Evolutionary conservation across 1,140 invertebrate species (phyloP).

Genomic region (Uloborus diversus): DNA sequence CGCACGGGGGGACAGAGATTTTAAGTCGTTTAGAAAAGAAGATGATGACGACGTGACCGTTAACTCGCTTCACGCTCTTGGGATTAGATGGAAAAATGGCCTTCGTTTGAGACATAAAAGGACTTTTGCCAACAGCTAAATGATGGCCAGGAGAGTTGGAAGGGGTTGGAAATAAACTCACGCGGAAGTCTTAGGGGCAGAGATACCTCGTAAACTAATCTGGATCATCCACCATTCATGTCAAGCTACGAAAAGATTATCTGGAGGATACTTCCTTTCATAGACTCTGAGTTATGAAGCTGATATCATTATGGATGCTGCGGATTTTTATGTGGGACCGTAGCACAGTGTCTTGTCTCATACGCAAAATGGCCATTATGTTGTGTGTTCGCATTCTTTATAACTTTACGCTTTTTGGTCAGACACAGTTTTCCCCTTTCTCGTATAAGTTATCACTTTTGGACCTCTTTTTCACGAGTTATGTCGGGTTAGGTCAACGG

Average conservation of each 20-base stretch:
- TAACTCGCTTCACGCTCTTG: conserved; percentile 9
- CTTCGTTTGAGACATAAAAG: conserved; percentile 9
- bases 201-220: conserved; percentile 56
- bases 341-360: conserved; percentile 33
- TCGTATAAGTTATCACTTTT: not conserved
- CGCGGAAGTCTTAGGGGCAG: conserved; percentile 35
- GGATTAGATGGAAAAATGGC: conserved; percentile 12
- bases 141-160: conserved; percentile 2
- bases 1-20: not conserved
- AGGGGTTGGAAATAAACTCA: conserved; percentile 12
- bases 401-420: not conserved
- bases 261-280: not conserved
- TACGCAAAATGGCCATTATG: conserved; percentile 24
- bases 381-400: not conserved
- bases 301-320: conserved; percentile 12
- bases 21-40: conserved; percentile 3
- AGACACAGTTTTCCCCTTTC: not conserved
- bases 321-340: conserved; percentile 48
- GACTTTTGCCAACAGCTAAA: conserved; percentile 15
- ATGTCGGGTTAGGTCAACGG: not conserved
- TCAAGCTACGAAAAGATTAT: conserved; percentile 23
- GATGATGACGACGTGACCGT: conserved; percentile 21
- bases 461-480: not conserved
- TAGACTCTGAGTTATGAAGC: conserved; percentile 25
- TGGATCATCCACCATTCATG: conserved; percentile 43